Evolutionary conservation across 2,888 invertebrate species (phyloP), one percentile per base, ranked within the genome.

Genomic region (Lithodes maja): DNA sequence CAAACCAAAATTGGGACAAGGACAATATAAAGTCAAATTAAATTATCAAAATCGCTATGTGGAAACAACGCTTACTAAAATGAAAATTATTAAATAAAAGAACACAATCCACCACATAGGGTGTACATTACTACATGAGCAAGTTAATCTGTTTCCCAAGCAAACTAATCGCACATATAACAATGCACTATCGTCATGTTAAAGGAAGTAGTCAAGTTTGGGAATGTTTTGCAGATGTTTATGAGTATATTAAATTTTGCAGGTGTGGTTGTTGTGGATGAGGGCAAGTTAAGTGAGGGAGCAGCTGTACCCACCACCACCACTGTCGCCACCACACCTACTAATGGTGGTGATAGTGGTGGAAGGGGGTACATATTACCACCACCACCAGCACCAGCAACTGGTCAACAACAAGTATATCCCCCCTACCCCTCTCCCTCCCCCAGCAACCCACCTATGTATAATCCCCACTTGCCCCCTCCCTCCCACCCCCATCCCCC

Each of bases 391-490:
- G 69, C 85, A 2, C 61, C 54, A 68, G 75, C 61, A 69, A 84
- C 85, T 81, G 75, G 55, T 17, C 85, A 81, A 68, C 88, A 79
- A 54, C 83, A 84, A 69, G 83, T 88, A 1, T 85, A 89, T 53
- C 85, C 84, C 33, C 85, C 88, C 50, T 89, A 89, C 54, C 88
- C 85, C 49, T 15, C 88, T 50, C 68, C 80, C 71, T 89, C 88
- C n/a, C 88, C 88, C 33, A 75, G 81, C 77, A 89, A 89, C 12
- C 88, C 88, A 69, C 88, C 88, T 17, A 68, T 85, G 81, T 89
- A 89, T 69, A 89, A 89, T 15, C 88, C 88, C 75, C 84, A 81
- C 55, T 81, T 89, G 85, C 88, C 88, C 12, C 88, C 88, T 3
- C 88, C 88, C 9, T 53, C 88, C 15, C 88, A 85, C 12, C 85